phyloP scores from a whole-genome alignment of 2,113 vertebrate species.

The Alectura lathami region DNA sequence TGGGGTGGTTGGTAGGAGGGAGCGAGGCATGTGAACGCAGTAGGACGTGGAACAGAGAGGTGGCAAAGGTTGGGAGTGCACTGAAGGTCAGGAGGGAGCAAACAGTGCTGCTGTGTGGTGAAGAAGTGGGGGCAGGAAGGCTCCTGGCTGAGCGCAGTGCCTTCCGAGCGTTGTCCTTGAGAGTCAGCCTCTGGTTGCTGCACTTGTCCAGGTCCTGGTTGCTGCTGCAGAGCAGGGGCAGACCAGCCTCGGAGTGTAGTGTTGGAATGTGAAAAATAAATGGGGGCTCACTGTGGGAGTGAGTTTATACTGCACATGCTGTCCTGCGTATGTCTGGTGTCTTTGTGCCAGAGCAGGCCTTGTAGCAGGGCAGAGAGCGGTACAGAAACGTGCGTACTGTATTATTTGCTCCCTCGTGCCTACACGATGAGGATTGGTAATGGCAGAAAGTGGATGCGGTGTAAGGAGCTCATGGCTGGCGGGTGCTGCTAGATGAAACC shows the following conservation, averaged over 20 bases:
- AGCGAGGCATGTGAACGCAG: not conserved
- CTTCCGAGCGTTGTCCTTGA: not conserved
- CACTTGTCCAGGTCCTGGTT: not conserved
- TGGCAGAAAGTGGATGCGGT: not conserved
- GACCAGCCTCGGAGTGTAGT: not conserved
- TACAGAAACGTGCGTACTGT: not conserved
- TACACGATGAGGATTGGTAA: not conserved
- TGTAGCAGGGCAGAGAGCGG: not conserved
- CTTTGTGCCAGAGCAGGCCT: not conserved
- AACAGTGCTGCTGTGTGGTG: not conserved
- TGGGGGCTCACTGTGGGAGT: not conserved
- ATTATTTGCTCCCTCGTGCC: not conserved
- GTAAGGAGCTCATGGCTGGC: not conserved
- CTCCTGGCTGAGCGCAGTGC: not conserved
- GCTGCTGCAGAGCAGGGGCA: not conserved
- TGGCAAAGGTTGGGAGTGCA: not conserved
- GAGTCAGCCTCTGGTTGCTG: not conserved
- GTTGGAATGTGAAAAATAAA: not conserved
- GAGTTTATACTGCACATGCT: fast-evolving
- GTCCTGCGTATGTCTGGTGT: not conserved
- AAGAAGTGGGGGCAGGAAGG: not conserved
- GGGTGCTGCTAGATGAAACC: not conserved
- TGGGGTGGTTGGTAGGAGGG: not conserved
- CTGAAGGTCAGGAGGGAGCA: not conserved
- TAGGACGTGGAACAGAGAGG: not conserved